Evolutionary conservation across 1,140 invertebrate species (phyloP), one percentile per base, ranked within the genome.

Genomic region (Macrostomum lignano): DNA sequence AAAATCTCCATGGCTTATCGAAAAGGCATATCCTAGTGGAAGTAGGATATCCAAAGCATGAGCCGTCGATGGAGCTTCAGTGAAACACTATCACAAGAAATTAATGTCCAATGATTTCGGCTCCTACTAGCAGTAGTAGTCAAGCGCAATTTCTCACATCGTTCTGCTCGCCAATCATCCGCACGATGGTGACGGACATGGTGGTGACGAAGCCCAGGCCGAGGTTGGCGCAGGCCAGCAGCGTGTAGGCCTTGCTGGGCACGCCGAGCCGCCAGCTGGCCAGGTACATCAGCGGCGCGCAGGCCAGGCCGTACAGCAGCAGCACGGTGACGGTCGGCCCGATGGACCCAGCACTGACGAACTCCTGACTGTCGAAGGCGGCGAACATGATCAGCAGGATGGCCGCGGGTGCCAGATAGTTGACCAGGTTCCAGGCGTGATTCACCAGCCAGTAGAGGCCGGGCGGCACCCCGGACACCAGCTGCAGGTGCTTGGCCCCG

Each of bases 211-310:
- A 63, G 13, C 70, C 70, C 62, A 68, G 50, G 48, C 68, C 69
- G 37, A 70, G 65, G 51, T 69, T 73, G 43, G 67, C 62, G 41
- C 66, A 65, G 28, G 62, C 67, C 43, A 68, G 61, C 43, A 61
- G 62, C 23, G 67, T 70, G 57, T 67, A 76, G 17, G 73, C 72
- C 35, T 65, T 70, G 35, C 66, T 70, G 36, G 67, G 71, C 19
- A 66, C 60, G 7, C 48, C 52, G 40, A 71, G 72, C 2, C 64
- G 34, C 37, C 64, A 65, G 11, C 66, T 66, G 28, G 63, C 52
- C 2, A 68, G 46, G 41, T 72, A 72, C 62, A 69, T 68, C 39
- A 69, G 39, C 3, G 68, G 66, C 28, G 67, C 65, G 37, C 57
- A 58, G 1, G 66, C 49, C 58, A 59, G 66, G 3, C 67, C 67